phyloP scores from a whole-genome alignment of 2,888 invertebrate genomes.

The Spodoptera exigua region DNA sequence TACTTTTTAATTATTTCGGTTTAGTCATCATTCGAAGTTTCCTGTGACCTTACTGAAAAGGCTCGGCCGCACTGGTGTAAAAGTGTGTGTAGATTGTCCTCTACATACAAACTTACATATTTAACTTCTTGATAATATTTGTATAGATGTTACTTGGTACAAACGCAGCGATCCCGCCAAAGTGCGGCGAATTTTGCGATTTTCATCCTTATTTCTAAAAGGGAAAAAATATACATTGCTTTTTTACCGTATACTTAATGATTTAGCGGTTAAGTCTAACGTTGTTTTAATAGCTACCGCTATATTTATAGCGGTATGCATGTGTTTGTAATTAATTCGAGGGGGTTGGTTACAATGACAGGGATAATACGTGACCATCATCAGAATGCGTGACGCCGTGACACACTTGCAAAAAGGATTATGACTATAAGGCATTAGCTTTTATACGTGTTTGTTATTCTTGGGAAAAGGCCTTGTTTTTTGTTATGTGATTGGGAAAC shows the following conservation, averaged over 20 bases:
- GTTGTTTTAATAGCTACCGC: constrained; percentile 23
- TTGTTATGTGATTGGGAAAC: no score
- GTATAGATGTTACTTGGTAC: no score
- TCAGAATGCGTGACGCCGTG: constrained; percentile 13
- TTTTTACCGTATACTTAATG: constrained; percentile 1
- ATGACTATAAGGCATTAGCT: constrained; percentile 27
- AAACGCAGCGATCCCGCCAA: no score
- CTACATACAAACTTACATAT: constrained; percentile 5
- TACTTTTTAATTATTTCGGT: no score
- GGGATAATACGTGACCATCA: constrained; percentile 30
- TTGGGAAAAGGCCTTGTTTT: no score
- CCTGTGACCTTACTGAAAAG: no score
- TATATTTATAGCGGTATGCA: constrained; percentile 13
- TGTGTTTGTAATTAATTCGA: constrained; percentile 30
- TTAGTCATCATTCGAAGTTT: no score
- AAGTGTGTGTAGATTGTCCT: no score
- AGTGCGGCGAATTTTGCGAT: no score
- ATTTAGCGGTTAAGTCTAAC: constrained; percentile 17
- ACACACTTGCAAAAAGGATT: constrained; percentile 34
- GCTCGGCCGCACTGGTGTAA: no score
- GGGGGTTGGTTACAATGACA: constrained; percentile 21
- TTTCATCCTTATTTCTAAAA: no score
- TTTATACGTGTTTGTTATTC: constrained; percentile 7
- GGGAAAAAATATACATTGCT: constrained; percentile 19
- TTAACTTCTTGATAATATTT: constrained; percentile 13